phyloP scores from a whole-genome alignment of 1,140 invertebrate genomes.

The Zaprionus nigranus region DNA sequence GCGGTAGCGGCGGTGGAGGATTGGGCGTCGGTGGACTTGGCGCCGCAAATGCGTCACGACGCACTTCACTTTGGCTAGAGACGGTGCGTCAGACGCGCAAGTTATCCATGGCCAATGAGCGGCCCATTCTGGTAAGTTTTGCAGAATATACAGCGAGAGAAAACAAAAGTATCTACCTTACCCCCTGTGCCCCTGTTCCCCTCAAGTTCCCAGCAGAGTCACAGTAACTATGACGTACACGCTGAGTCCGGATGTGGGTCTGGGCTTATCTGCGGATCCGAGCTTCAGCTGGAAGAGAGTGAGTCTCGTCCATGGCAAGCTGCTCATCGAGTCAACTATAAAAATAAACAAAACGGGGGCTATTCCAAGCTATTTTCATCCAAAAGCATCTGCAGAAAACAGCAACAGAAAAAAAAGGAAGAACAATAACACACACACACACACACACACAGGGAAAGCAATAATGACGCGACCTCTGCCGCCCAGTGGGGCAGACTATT shows the following conservation, averaged over 20 bases:
- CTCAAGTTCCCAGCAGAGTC: not conserved
- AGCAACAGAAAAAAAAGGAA: slow-evolving; percentile 31
- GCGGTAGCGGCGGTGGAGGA: slow-evolving; percentile 3
- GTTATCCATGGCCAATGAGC: slow-evolving; percentile 69
- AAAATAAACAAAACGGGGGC: slow-evolving; percentile 71
- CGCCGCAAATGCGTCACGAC: slow-evolving; percentile 62
- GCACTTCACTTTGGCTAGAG: slow-evolving; percentile 73
- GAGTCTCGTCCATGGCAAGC: slow-evolving; percentile 13
- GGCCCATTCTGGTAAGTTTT: slow-evolving; percentile 68
- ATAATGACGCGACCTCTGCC: slow-evolving; percentile 28
- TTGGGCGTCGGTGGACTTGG: slow-evolving; percentile 20
- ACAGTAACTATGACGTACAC: slow-evolving; percentile 17
- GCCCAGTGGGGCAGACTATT: not conserved
- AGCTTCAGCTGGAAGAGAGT: slow-evolving; percentile 5
- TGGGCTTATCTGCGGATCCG: not conserved
- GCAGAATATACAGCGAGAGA: not conserved
- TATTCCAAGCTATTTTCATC: slow-evolving; percentile 75
- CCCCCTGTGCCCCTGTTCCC: not conserved
- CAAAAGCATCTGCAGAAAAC: slow-evolving; percentile 66
- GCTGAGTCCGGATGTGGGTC: not conserved
- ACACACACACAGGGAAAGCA: slow-evolving; percentile 20
- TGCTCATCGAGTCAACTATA: slow-evolving; percentile 60
- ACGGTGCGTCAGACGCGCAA: slow-evolving; percentile 72
- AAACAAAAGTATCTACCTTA: not conserved
- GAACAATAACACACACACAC: slow-evolving; percentile 21